Conservation (phyloP, 2,113 vertebrate species). For the Macrotus californicus region DNA sequence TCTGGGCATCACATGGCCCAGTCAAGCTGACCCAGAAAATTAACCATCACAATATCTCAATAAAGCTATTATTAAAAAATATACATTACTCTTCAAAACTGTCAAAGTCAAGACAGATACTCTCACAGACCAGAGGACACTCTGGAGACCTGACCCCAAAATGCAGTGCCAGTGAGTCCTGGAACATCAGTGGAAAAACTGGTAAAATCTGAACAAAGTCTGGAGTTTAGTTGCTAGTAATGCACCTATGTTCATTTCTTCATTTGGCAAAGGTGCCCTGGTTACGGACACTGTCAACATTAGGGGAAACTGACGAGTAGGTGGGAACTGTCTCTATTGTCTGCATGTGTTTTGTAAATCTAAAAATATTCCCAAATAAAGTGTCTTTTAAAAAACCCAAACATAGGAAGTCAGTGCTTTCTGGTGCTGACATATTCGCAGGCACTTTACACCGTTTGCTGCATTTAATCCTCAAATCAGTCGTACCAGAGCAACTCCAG, state of each 20-base stretch:
- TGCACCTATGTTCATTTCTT: neutral
- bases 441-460: neutral
- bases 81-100: neutral
- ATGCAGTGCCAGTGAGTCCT: neutral
- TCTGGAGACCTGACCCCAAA: neutral
- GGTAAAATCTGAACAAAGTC: neutral
- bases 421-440: neutral
- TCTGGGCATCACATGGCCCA: neutral
- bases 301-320: neutral
- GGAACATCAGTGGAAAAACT: neutral
- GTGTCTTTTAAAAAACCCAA: neutral
- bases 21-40: neutral
- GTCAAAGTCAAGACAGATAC: neutral
- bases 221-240: neutral
- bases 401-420: neutral
- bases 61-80: neutral
- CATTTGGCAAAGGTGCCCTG: neutral
- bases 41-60: neutral
- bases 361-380: neutral
- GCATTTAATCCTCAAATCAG: neutral
- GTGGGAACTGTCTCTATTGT: neutral
- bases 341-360: neutral
- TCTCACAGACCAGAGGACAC: neutral
- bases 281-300: neutral
- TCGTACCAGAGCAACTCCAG: neutral